Conservation (phyloP, 2,113 vertebrate species). For the Ceuthmochares aereus region DNA sequence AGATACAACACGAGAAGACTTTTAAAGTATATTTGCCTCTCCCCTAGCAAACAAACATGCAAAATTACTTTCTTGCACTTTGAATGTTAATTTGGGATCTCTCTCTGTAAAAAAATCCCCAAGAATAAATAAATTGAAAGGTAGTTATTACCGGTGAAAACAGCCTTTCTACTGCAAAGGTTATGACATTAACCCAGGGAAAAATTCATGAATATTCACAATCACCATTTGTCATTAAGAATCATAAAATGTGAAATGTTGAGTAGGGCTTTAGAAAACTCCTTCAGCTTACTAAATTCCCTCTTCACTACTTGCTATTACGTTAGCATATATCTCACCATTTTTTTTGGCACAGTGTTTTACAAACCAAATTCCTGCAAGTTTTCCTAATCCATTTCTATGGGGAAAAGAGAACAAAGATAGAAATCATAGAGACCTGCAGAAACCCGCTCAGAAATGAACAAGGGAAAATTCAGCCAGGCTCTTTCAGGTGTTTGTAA, state of each 20-base stretch:
- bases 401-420: background rate
- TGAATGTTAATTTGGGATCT: conserved; percentile 30
- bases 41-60: background rate
- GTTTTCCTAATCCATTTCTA: background rate
- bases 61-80: conserved; percentile 12
- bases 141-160: conserved; percentile 39
- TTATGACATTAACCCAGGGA: conserved; percentile 69
- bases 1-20: background rate
- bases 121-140: conserved; percentile 47
- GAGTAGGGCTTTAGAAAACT: conserved; percentile 62
- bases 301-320: conserved; percentile 17
- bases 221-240: conserved; percentile 72
- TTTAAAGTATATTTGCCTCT: background rate
- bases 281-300: conserved; percentile 54
- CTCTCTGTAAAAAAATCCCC: background rate
- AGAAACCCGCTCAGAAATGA: conserved; percentile 9
- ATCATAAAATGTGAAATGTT: conserved; percentile 66
- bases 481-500: background rate
- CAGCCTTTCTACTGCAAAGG: conserved; percentile 59
- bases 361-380: background rate
- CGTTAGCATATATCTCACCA: background rate
- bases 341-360: background rate
- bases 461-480: background rate
- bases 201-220: conserved; percentile 72
- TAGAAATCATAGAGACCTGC: background rate